Evolutionary conservation across 2,888 invertebrate species (phyloP), one percentile per base, ranked within the genome.

Genomic region (Lithophane leautieri): DNA sequence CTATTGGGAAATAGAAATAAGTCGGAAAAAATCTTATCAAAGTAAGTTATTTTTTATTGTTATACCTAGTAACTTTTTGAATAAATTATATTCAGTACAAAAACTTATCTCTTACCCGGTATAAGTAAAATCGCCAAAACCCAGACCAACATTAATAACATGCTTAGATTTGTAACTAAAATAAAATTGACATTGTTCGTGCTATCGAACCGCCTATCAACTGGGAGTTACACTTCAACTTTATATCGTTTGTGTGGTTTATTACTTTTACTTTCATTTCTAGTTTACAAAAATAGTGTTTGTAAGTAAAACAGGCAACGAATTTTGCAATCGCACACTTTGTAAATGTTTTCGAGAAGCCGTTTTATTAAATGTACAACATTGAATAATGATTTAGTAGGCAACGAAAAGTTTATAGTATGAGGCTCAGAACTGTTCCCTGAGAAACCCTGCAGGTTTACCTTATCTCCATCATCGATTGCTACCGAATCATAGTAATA

Each of bases 71-170:
- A n/a, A 3, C 22, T 70, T 19, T 52, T 4, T 16, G 40, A 42
- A 42, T 14, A 16, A 28, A 19, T 3, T 7, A 58, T 11, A 8
- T 16, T 19, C 14, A 56, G 8, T n/a, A 34, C 0, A 34, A 28
- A 50, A 50, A 47, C 11, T 0, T 28, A 42, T 71, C 7, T 60
- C 82, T 85, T 73, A 84, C 85, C 84, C 7, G 28, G 50, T 61
- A 84, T 22, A 40, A 84, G 40, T 25, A 72, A 67, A 67, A 62
- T 54, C 25, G 44, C 42, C n/a, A 79, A 52, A 7, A 72, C 44
- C 79, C 73, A 79, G n/a, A 70, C 11, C 40, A 82, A 63, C 82
- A 84, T 83, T 78, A 68, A 58, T 11, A 58, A 42, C n/a, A 66
- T 68, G 28, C 14, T 61, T 47, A 40, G 44, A 61, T 42, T 40